These are phyloP conservation scores for Amphiprion ocellaris DNA, from an alignment of 2,113 vertebrate genomes.

Conservation along the genomic window DNA sequence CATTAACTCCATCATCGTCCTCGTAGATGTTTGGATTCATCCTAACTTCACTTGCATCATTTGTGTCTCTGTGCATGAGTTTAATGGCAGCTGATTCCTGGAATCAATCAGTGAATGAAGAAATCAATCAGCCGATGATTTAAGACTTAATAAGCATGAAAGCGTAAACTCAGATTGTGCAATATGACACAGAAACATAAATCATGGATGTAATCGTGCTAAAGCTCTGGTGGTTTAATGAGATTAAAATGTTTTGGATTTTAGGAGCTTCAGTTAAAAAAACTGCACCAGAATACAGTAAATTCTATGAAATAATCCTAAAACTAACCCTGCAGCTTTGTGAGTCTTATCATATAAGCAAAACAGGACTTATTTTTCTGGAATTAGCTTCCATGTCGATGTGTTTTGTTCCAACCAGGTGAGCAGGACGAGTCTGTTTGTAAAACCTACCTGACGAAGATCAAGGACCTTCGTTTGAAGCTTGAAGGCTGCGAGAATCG, in stretches of 20 bases:
- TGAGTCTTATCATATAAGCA: not conserved
- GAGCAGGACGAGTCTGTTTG: constrained; percentile 93
- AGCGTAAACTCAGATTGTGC: not conserved
- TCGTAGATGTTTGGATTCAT: constrained; percentile 7
- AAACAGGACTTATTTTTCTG: no score
- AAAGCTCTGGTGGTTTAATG: not conserved
- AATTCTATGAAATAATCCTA: not conserved
- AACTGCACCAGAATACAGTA: no score
- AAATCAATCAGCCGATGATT: not conserved
- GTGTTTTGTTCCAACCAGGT: constrained; percentile 74
- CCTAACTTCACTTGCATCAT: constrained; percentile 49
- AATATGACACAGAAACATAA: not conserved
- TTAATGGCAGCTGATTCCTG: constrained; percentile 14
- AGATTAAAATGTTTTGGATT: not conserved
- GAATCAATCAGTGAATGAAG: constrained; percentile 12
- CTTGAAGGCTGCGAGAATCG: constrained; percentile 91
- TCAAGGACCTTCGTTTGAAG: constrained; percentile 92
- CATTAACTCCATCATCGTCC: constrained; percentile 36
- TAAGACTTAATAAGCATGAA: constrained; percentile 34
- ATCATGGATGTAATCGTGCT: not conserved
- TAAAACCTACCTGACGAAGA: constrained; percentile 89
- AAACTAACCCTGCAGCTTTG: constrained; percentile 3
- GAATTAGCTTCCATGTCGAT: not conserved
- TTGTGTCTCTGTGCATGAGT: constrained; percentile 60
- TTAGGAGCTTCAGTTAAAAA: no score